A percentile compares a stretch with the other conserved stretches of the same genome.
Conservation (phyloP, 2,113 vertebrate species). For the Lynx canadensis region DNA sequence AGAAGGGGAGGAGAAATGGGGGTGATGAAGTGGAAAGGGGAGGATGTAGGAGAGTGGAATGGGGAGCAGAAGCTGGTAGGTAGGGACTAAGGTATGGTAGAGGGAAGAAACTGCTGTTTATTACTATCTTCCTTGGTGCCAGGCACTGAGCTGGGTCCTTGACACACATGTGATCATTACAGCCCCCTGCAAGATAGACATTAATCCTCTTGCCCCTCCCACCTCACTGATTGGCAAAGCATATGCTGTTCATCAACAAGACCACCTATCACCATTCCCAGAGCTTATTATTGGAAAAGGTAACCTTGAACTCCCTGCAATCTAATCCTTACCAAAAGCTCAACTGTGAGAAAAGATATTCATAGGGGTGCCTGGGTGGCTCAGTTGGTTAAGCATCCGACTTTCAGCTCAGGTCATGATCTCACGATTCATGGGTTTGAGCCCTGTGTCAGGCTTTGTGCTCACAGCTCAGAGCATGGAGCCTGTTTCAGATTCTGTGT, state of each 20-base stretch:
- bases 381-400: no score
- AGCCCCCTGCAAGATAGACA: neutral
- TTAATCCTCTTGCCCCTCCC: neutral
- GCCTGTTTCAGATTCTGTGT: no score
- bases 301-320: slow-evolving; percentile 23
- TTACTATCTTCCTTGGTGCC: neutral
- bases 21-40: neutral
- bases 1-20: neutral
- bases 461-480: no score
- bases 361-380: neutral
- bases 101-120: neutral
- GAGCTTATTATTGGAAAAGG: slow-evolving; percentile 29
- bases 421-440: no score
- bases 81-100: neutral
- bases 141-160: neutral
- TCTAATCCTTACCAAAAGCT: slow-evolving; percentile 23
- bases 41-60: neutral
- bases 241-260: neutral
- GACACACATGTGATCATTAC: neutral
- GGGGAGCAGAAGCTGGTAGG: neutral
- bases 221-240: neutral
- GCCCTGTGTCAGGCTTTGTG: no score
- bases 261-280: neutral
- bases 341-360: neutral
- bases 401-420: no score